Percentiles rank a stretch among this genome's conserved stretches.
Evolutionary conservation across 1,140 invertebrate species (phyloP).

Genomic region (Xylocopa sonorina): DNA sequence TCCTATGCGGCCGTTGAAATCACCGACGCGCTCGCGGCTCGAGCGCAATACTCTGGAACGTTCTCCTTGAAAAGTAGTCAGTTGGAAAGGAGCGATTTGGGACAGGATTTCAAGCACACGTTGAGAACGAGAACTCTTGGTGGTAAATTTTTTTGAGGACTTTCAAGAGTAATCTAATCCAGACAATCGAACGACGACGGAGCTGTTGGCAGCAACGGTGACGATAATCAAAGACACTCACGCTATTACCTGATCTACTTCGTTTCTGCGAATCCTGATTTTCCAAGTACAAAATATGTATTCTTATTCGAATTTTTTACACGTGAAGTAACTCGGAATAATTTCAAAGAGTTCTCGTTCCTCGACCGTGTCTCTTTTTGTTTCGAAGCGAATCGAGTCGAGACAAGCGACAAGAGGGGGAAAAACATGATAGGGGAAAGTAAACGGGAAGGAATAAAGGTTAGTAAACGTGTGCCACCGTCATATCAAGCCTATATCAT

Average conservation of each 20-base stretch:
- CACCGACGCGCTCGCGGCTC: not conserved
- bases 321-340: not conserved
- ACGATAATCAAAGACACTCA: not conserved
- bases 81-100: not conserved
- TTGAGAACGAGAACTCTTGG: not conserved
- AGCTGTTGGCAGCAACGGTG: not conserved
- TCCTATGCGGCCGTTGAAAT: not conserved
- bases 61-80: too few relatives aligned
- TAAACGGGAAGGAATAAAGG: conserved; percentile 48
- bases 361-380: not conserved
- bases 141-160: not conserved
- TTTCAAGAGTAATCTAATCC: not conserved
- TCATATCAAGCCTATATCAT: conserved; percentile 83
- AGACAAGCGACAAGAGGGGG: conserved; percentile 13
- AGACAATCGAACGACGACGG: conserved; percentile 47
- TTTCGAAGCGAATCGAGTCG: not conserved
- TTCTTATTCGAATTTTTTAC: not conserved
- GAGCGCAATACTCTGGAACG: too few relatives aligned
- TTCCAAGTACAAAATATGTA: not conserved
- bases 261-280: conserved; percentile 1
- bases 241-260: not conserved
- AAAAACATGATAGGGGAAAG: conserved; percentile 29
- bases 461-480: conserved; percentile 73
- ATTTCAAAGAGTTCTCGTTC: conserved; percentile 6
- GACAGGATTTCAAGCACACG: too few relatives aligned